Base-by-base conservation (phyloP, 2,797 vertebrate genomes). In the Linurgus olivaceus region DNA sequence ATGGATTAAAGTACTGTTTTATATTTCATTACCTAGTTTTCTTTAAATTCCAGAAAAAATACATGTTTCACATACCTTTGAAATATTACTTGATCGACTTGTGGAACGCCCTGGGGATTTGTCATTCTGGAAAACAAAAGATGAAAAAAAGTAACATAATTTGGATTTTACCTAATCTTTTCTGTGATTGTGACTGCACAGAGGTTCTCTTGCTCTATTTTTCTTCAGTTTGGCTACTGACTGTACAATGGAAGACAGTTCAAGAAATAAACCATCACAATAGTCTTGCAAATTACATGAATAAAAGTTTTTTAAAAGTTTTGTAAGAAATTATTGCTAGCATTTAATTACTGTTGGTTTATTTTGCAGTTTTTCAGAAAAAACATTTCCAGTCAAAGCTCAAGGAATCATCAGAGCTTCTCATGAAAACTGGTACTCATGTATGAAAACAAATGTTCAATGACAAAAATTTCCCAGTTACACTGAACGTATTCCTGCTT, bases 41-140 rank as follows among this genome's bases (percentile, higher is more conserved):
- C 29, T 50, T 87, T 70, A 59, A 61, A 54, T 61, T 61, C n/a
- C 37, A 47, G 28, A 23, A 17, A 68, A 89, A 17, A 65, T 6
- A 93, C 25, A 70, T 31, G 67, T 92, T 96, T 90, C 52, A 96
- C 97, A 94, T 98, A 99, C 99, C 98, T 99, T 99, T 97, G 99
- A 99, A 98, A 99, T 99, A 97, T 98, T 99, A 98, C 99, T 99
- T 78, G 99, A 99, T 97, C 98, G 98, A 97, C 99, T 99, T 91
- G 98, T 98, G 76, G 99, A 99, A 95, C 98, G 98, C 26, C 99
- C 98, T 65, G 98, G 98, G 68, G 98, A 98, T 96, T 99, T 99
- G 70, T 98, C 98, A 97, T 98, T 98, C 99, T 99, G 98, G 78
- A 97, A 98, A 97, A 97, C n/a, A 97, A 96, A 96, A 73, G 15